Percentiles rank a stretch among this genome's conserved stretches.
Conservation (phyloP, 2,113 vertebrate species). For the Myotis yumanensis region DNA sequence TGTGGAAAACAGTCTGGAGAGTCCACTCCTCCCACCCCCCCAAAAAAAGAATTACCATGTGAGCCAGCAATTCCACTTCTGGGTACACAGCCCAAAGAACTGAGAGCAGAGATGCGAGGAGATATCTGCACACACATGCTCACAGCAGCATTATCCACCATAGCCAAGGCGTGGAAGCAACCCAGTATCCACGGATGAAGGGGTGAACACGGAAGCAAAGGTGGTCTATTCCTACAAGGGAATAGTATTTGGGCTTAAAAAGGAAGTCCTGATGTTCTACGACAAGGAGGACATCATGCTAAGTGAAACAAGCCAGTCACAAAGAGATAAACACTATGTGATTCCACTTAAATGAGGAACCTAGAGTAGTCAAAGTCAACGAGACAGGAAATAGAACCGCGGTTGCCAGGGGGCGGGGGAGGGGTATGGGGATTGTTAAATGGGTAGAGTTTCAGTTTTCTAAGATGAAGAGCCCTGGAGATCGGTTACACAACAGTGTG, state of each 20-base stretch:
- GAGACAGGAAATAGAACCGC: background rate
- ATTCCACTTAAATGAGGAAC: background rate
- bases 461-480: background rate
- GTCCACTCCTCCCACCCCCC: too few species aligned
- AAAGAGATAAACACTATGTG: background rate
- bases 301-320: background rate
- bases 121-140: background rate
- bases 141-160: background rate
- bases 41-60: background rate
- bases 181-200: background rate
- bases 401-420: too few species aligned
- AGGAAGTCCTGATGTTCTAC: background rate
- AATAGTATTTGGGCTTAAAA: background rate
- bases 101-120: background rate
- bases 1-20: background rate
- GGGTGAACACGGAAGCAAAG: background rate
- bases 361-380: rapidly evolving
- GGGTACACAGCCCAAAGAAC: background rate
- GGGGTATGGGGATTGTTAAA: rapidly evolving
- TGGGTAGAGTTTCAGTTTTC: background rate
- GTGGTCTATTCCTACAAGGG: rapidly evolving
- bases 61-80: background rate
- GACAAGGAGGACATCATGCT: background rate
- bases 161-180: background rate
- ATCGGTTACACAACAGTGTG: rapidly evolving